Percentiles rank a stretch among this genome's conserved stretches.
Evolutionary conservation across 2,113 vertebrate species (phyloP).

Genomic region (Entomyzon cyanotis): DNA sequence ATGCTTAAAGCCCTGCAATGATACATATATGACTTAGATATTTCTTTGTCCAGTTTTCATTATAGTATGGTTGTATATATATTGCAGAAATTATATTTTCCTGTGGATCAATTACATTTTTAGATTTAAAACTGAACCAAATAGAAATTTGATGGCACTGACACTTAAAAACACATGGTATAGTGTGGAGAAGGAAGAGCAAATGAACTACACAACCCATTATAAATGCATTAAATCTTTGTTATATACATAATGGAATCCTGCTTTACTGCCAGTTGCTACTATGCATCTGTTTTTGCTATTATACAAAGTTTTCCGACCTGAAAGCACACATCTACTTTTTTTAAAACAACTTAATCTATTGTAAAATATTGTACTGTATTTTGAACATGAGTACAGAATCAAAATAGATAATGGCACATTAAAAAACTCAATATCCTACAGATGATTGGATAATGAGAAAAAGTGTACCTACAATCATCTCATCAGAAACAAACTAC

Average conservation of each 20-base stretch:
- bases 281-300: constrained; percentile 78
- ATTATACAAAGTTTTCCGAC: constrained; percentile 79
- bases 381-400: constrained; percentile 82
- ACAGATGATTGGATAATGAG: constrained; percentile 86
- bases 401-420: constrained; percentile 91
- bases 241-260: constrained; percentile 82
- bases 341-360: constrained; percentile 78
- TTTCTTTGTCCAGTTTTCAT: constrained; percentile 71
- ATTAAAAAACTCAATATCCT: constrained; percentile 88
- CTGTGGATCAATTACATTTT: constrained; percentile 70
- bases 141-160: constrained; percentile 70
- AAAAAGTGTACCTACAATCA: constrained; percentile 91
- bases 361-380: constrained; percentile 86
- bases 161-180: constrained; percentile 69
- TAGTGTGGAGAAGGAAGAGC: constrained; percentile 72
- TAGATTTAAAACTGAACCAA: constrained; percentile 71
- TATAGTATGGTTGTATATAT: constrained; percentile 69
- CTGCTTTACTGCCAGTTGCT: constrained; percentile 79
- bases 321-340: constrained; percentile 77
- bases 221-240: constrained; percentile 77
- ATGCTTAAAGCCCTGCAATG: constrained; percentile 76
- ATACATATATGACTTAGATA: constrained; percentile 73
- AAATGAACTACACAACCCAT: constrained; percentile 77
- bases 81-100: constrained; percentile 59
- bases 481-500: constrained; percentile 91